A percentile compares a stretch with the other conserved stretches of the same genome.
Evolutionary conservation across 1,140 invertebrate genomes (phyloP).

Genomic region (Araneus ventricosus): DNA sequence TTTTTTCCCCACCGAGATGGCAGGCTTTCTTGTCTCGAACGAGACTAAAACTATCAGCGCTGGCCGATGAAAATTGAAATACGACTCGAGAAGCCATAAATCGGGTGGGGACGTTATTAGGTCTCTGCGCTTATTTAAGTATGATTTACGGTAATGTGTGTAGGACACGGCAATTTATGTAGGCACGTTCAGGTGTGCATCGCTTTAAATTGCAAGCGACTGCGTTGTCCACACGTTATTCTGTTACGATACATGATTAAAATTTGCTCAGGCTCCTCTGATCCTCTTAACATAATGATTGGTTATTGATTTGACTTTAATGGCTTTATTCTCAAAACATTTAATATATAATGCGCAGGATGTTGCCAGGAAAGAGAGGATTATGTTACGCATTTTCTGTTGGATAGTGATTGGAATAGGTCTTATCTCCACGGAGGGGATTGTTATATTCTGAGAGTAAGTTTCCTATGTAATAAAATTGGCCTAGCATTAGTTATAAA

Average conservation of each 20-base stretch:
- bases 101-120: slow-evolving; percentile 12
- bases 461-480: too few relatives aligned
- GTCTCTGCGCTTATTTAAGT: slow-evolving; percentile 31
- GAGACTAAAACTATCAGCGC: neutral
- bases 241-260: neutral
- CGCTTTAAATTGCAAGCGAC: neutral
- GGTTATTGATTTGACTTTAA: slow-evolving; percentile 18
- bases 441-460: too few relatives aligned
- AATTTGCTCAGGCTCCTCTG: neutral
- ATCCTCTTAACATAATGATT: neutral
- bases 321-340: too few relatives aligned
- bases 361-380: too few relatives aligned
- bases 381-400: too few relatives aligned
- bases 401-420: too few relatives aligned
- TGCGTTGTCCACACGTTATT: neutral
- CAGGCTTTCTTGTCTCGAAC: neutral
- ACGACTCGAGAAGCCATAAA: slow-evolving; percentile 15
- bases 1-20: too few relatives aligned
- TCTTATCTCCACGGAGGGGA: too few relatives aligned
- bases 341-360: neutral
- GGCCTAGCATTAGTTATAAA: too few relatives aligned
- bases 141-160: slow-evolving; percentile 56
- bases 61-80: slow-evolving; percentile 47
- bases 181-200: neutral
- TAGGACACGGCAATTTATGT: slow-evolving; percentile 21